Evolutionary conservation across 2,113 vertebrate species (phyloP).

Genomic region (Heterochromis multidens): DNA sequence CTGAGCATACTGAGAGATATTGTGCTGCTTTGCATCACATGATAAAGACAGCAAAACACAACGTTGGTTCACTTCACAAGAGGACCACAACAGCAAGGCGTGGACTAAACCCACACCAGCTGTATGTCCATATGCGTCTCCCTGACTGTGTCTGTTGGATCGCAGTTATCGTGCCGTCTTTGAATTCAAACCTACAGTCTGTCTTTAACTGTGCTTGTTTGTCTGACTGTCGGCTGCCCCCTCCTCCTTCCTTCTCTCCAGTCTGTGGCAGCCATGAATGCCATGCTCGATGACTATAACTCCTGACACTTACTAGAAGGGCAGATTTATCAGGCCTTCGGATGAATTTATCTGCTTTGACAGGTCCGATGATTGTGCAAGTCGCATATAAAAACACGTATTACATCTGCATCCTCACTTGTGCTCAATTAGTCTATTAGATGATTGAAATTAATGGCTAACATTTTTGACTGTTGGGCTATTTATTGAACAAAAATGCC

Average conservation of each 20-base stretch:
- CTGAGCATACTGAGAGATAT: conserved; percentile 19
- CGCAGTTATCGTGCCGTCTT: neutral
- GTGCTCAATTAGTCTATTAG: neutral
- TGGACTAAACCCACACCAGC: conserved; percentile 4
- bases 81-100: neutral
- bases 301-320: conserved; percentile 4
- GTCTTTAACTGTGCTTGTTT: neutral
- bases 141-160: neutral
- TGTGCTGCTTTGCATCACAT: neutral
- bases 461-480: neutral
- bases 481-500: neutral
- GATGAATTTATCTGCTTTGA: neutral
- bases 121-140: neutral
- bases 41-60: conserved; percentile 26
- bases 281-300: neutral
- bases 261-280: conserved; percentile 24
- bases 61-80: neutral
- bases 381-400: neutral
- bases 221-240: neutral
- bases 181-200: conserved; percentile 9
- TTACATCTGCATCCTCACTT: neutral
- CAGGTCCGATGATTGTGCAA: neutral
- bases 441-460: neutral
- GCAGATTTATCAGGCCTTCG: neutral
- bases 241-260: neutral